Conservation (phyloP, 2,888 invertebrate species). For the Calliphora vomitoria region DNA sequence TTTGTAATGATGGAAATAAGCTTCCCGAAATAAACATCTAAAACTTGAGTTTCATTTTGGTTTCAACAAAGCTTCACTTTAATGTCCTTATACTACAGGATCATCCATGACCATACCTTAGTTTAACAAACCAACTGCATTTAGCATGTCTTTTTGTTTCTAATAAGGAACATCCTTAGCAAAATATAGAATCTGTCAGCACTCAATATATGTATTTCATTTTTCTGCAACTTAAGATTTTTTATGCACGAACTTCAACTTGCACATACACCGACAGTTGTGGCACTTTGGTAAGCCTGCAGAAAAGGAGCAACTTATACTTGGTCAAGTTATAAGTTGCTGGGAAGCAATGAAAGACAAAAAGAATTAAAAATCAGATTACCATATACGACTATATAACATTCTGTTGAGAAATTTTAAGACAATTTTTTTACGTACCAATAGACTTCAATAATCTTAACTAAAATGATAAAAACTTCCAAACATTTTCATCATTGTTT, state of each 20-base stretch:
- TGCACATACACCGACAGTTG: not conserved
- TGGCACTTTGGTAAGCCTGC: not conserved
- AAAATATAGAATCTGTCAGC: no score
- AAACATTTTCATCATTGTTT: not conserved
- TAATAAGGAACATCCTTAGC: no score
- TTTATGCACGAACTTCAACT: not conserved
- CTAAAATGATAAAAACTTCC: constrained; percentile 24
- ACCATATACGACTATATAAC: not conserved
- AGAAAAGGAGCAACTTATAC: not conserved
- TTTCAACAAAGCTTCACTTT: no score
- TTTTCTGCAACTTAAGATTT: no score
- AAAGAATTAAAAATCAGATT: not conserved
- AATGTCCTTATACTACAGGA: no score
- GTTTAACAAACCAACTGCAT: no score
- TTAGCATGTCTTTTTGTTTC: no score
- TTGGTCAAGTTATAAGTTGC: constrained; percentile 53
- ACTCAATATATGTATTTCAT: no score
- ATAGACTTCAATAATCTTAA: not conserved
- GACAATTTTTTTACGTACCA: not conserved
- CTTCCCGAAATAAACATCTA: no score
- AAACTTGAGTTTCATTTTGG: no score
- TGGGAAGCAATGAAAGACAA: not conserved
- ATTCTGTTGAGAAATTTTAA: not conserved
- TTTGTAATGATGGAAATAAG: no score
- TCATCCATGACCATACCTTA: no score